These are phyloP conservation scores for Synanthedon myopaeformis DNA, from an alignment of 2,888 invertebrate species.

Conservation along the genomic window DNA sequence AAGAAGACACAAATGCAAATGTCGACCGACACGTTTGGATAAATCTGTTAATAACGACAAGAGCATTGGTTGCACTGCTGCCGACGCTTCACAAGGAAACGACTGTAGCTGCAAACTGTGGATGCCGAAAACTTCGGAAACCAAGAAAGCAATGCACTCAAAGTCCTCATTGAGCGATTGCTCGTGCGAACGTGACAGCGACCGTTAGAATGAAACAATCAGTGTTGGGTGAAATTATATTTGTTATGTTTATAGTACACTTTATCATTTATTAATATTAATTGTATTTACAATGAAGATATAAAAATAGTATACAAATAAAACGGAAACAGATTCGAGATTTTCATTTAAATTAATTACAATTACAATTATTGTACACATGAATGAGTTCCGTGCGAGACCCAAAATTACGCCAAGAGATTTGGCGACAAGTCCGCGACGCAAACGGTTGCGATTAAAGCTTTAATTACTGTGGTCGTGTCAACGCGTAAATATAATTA, in stretches of 20 bases:
- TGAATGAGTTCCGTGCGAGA: too few relatives aligned
- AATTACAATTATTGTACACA: too few relatives aligned
- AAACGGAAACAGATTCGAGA: slow-evolving; percentile 57
- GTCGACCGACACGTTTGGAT: slow-evolving; percentile 14
- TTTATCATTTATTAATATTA: slow-evolving; percentile 59
- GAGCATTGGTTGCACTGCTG: slow-evolving; percentile 6
- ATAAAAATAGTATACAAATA: slow-evolving; percentile 54
- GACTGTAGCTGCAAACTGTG: slow-evolving; percentile 2
- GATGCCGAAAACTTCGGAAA: background rate
- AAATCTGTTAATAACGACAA: slow-evolving; percentile 24
- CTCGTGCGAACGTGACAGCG: background rate
- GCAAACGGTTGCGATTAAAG: too few relatives aligned
- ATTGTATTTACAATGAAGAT: slow-evolving; percentile 54
- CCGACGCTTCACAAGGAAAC: slow-evolving; percentile 3
- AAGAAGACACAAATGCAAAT: slow-evolving; percentile 9
- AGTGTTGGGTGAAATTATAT: slow-evolving; percentile 52
- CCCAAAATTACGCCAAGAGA: too few relatives aligned
- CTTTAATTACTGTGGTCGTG: background rate
- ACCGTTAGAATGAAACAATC: slow-evolving; percentile 23
- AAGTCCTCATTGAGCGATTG: background rate
- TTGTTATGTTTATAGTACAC: slow-evolving; percentile 56
- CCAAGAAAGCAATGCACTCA: background rate
- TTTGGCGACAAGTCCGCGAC: too few relatives aligned
- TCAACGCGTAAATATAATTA: slow-evolving; percentile 9
- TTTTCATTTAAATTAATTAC: slow-evolving; percentile 25